Evolutionary conservation across 2,113 vertebrate genomes (phyloP).

Genomic region (Xiphophorus hellerii): DNA sequence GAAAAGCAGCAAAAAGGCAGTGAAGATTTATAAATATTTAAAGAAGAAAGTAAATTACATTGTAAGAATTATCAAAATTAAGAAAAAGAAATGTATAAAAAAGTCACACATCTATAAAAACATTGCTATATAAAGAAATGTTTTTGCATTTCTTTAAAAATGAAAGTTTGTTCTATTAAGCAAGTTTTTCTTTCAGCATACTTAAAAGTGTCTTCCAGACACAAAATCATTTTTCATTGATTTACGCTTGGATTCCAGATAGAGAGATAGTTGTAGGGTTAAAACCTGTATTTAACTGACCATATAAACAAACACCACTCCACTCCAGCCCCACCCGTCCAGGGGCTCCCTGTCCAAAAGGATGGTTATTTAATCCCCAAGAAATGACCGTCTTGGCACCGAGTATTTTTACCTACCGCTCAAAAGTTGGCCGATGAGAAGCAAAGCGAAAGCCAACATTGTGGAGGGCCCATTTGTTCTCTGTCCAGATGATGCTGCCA

Average conservation of each 20-base stretch:
- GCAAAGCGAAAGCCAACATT: slow-evolving; percentile 40
- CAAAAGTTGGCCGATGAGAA: slow-evolving; percentile 42
- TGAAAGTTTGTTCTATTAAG: neutral
- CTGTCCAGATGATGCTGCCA: slow-evolving; percentile 66
- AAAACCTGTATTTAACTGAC: slow-evolving; percentile 59
- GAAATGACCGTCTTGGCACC: slow-evolving; percentile 18
- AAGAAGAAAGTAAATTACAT: neutral
- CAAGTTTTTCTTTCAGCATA: slow-evolving; percentile 7
- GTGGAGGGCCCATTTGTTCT: slow-evolving; percentile 20
- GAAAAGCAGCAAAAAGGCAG: slow-evolving; percentile 10
- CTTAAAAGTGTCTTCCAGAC: neutral
- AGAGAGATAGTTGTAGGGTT: slow-evolving; percentile 67
- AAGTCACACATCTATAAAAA: neutral
- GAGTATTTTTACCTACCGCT: slow-evolving; percentile 55
- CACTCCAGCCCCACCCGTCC: slow-evolving; percentile 48
- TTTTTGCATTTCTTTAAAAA: slow-evolving; percentile 66
- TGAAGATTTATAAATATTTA: neutral
- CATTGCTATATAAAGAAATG: slow-evolving; percentile 1
- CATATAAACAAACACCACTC: slow-evolving; percentile 61
- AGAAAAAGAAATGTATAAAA: neutral
- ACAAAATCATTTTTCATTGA: neutral
- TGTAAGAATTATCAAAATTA: neutral
- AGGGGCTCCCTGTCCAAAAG: slow-evolving; percentile 4
- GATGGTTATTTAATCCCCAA: slow-evolving; percentile 15
- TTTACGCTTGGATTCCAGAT: neutral